phyloP scores from a whole-genome alignment of 2,888 invertebrate genomes.

The Trachelus tabidus region DNA sequence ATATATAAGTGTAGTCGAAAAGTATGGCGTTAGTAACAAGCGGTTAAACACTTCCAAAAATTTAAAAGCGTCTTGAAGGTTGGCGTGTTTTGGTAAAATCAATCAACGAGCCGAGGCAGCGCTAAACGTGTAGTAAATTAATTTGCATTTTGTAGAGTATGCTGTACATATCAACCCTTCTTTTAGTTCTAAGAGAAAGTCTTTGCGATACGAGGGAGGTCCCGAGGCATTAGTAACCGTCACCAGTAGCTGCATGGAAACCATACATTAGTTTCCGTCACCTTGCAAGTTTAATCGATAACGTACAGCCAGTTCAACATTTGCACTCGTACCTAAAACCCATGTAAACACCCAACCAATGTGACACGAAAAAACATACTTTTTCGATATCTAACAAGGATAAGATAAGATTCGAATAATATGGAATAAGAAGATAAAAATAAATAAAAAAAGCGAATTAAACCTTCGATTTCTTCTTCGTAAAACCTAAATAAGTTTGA shows the following conservation, averaged over 20 bases:
- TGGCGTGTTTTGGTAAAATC: constrained; percentile 32
- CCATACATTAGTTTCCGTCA: constrained; percentile 32
- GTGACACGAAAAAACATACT: neutral
- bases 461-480: neutral
- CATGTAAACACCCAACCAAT: neutral
- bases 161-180: constrained; percentile 1
- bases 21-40: neutral
- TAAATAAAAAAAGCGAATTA: neutral
- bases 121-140: constrained; percentile 25
- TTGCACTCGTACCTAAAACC: neutral
- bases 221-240: constrained; percentile 32
- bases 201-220: constrained; percentile 18
- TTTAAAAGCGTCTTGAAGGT: neutral
- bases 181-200: neutral
- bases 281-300: constrained; percentile 24
- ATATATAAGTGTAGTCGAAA: neutral
- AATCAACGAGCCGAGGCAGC: constrained; percentile 31
- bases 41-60: neutral
- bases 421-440: neutral
- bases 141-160: constrained; percentile 32
- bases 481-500: neutral
- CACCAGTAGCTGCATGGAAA: constrained; percentile 28
- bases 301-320: neutral
- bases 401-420: neutral
- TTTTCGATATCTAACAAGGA: neutral